phyloP scores from a whole-genome alignment of 2,797 vertebrate genomes.

The Coreius guichenoti region DNA sequence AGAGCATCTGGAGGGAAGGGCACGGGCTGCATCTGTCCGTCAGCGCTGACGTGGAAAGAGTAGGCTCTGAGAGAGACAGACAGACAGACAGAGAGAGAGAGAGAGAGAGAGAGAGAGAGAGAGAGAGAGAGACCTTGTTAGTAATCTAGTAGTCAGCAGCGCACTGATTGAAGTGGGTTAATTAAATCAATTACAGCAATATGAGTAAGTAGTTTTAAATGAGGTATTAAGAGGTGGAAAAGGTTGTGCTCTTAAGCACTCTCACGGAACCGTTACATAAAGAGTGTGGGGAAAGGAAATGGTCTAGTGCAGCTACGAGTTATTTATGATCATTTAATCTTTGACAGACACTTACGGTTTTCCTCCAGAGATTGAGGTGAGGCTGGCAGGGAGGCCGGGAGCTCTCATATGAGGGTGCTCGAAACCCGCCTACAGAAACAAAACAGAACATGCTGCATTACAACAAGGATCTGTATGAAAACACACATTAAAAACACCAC shows the following conservation, averaged over 20 bases:
- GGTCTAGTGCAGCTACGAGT: conserved; percentile 8
- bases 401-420: conserved; percentile 99
- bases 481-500: conserved; percentile 20
- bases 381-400: conserved; percentile 93
- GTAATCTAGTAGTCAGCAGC: conserved; percentile 34
- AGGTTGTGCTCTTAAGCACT: conserved; percentile 45
- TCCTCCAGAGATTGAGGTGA: conserved; percentile 96
- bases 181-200: conserved; percentile 56
- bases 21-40: conserved; percentile 86
- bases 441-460: conserved; percentile 4
- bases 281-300: conserved; percentile 18
- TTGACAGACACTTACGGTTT: conserved; percentile 89
- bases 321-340: conserved; percentile 35
- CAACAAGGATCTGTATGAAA: background rate
- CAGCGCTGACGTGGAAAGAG: conserved; percentile 85
- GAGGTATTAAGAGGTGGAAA: conserved; percentile 46
- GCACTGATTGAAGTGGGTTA: conserved; percentile 49
- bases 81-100: background rate
- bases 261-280: conserved; percentile 16
- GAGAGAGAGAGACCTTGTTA: conserved; percentile 27
- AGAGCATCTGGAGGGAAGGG: conserved; percentile 85
- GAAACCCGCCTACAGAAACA: conserved; percentile 88
- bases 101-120: background rate
- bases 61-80: conserved; percentile 72
- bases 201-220: conserved; percentile 49